Evolutionary conservation across 2,888 invertebrate genomes (phyloP), one percentile per base, ranked within the genome.

Genomic region (Trichacis sp.): DNA sequence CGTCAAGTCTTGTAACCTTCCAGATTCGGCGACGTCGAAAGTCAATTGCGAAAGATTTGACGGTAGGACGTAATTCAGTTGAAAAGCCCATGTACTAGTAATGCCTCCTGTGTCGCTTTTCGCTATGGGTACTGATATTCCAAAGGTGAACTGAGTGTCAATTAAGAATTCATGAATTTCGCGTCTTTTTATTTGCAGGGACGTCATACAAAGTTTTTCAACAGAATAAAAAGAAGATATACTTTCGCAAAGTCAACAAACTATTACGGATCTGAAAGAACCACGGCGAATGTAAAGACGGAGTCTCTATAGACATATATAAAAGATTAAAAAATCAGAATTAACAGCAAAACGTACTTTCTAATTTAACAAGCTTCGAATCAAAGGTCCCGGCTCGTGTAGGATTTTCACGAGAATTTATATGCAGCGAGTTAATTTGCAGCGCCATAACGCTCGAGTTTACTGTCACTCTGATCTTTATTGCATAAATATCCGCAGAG

Each of bases 41-140:
- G 79, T 75, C 14, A 84, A 71, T 64, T 84, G 78, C 65, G 78
- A 77, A 70, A 75, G 54, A 72, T 84, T 82, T 73, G 74, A 79
- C 20, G 84, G 83, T 63, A 84, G 69, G 29, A 48, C 71, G 71
- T 78, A 84, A 72, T 84, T 84, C 72, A 84, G 77, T 76, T 84
- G 84, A 73, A 77, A 83, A 49, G 76, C 84, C 20, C 70, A 62
- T 42, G 75, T 70, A 71, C 76, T 80, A 40, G 71, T 75, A 38
- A 83, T 43, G 47, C 75, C 74, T 30, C 83, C 83, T 36, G 68
- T 74, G 68, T 80, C 77, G 69, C 63, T 75, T 76, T 73, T 78
- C 48, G 67, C 70, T 17, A 83, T 66, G 14, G 83, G 83, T 30
- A 78, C 69, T 40, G 83, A 78, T 24, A 78, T 68, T 4, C 81